Base-by-base conservation (phyloP, 2,113 vertebrate species). In the Hipposideros armiger region DNA sequence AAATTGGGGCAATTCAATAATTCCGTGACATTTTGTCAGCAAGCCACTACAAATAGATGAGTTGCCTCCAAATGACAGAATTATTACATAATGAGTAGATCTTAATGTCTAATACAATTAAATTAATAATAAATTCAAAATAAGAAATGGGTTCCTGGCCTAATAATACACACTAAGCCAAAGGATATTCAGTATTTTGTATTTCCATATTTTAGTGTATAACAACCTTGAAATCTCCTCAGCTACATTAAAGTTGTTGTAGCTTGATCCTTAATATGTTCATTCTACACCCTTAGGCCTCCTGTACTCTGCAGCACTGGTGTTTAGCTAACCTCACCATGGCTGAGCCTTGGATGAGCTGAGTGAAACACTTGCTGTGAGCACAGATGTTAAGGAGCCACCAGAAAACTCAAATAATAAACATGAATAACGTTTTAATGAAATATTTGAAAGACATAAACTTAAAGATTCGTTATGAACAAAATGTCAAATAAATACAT, bases 91-190 rank as follows among this genome's bases (percentile, higher is more conserved):
- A 19, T 47, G n/a, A 40, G 4, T 69, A 47, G 17, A 5, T 58
- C 36, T 80, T 89, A 80, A 80, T 92, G 89, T 95, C 20, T 36
- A 92, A 67, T 52, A 47, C 3, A 88, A 80, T 22, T 78, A 47
- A 77, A 64, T 84, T 58, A 67, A 86, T 15, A 66, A 78, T 64
- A 40, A 54, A 54, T 26, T 62, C 54, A 70, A 9, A 28, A 64
- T 85, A 66, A 76, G 28, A 78, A 84, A 60, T 67, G 5, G 19
- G 13, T 26, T 60, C 11, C 28, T 45, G 32, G 4, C 19, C n/a
- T 50, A 84, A 40, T 28, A 42, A 70, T 10, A 62, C 52, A 92
- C 8, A n/a, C 16, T 78, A 60, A 94, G 11, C 28, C 70, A 78
- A 92, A 73, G 40, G 28, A 74, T 36, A 85, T n/a, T 80, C 47